Conservation (phyloP, 2,113 vertebrate genomes). For the Micronycteris hirsuta region DNA sequence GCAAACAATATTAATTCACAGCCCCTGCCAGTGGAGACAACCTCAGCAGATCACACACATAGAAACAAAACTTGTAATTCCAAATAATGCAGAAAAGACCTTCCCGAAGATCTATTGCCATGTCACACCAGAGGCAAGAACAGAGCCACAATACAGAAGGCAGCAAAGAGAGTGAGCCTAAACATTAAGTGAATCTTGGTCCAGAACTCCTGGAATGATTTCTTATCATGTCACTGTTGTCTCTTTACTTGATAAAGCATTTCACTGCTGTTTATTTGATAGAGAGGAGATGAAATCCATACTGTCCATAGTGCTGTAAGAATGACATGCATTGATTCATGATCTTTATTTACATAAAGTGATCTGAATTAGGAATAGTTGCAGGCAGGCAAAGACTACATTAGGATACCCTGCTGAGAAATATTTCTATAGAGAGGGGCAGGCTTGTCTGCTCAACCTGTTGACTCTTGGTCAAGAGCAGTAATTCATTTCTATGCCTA, state of each 20-base stretch:
- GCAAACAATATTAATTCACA: background rate
- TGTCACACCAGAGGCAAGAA: background rate
- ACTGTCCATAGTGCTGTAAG: background rate
- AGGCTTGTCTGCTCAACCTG: background rate
- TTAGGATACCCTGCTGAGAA: background rate
- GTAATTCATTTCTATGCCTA: background rate
- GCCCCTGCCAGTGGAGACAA: background rate
- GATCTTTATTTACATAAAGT: background rate
- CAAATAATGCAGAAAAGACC: background rate
- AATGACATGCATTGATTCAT: background rate
- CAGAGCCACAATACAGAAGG: background rate
- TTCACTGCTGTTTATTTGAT: background rate
- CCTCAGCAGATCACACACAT: background rate
- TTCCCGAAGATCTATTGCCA: background rate
- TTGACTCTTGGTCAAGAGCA: background rate
- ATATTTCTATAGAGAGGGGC: background rate
- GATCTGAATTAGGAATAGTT: background rate
- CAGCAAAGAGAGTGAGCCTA: background rate
- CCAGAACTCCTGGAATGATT: background rate
- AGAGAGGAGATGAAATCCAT: background rate
- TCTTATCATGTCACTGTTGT: background rate
- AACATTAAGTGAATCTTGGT: background rate
- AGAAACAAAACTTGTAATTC: background rate
- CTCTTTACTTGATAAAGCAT: too few relatives aligned
- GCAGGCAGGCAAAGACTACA: background rate